Percentiles rank a stretch among this genome's conserved stretches.
These are phyloP conservation scores for Rapana venosa DNA, from an alignment of 2,888 invertebrate genomes.

Conservation along the genomic window DNA sequence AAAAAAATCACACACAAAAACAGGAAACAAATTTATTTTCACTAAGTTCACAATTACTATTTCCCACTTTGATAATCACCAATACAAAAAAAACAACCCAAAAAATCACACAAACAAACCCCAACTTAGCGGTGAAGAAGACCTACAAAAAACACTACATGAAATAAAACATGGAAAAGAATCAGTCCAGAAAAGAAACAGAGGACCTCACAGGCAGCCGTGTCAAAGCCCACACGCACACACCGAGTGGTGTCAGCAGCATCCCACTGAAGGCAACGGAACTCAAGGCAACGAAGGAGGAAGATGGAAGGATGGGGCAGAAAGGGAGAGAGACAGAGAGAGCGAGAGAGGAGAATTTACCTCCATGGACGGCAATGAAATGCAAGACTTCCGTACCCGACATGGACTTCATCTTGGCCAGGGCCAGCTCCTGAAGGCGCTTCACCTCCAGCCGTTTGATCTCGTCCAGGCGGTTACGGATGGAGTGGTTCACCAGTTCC, in stretches of 20 bases:
- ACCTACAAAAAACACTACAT: no score
- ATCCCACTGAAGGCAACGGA: neutral
- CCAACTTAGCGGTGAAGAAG: no score
- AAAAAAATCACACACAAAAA: no score
- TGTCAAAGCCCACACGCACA: neutral
- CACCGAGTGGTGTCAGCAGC: constrained; percentile 12
- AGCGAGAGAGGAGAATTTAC: constrained; percentile 54
- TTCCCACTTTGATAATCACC: no score
- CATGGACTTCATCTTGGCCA: constrained; percentile 65
- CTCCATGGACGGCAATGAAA: constrained; percentile 63
- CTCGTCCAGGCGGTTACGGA: constrained; percentile 93
- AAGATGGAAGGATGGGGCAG: neutral
- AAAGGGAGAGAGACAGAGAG: neutral
- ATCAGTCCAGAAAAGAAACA: neutral
- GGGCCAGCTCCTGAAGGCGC: constrained; percentile 86
- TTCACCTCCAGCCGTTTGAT: constrained; percentile 92
- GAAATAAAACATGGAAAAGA: no score
- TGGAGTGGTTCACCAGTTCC: constrained; percentile 91
- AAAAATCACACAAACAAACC: no score
- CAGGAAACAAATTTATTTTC: no score
- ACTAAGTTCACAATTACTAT: no score
- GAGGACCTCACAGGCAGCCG: neutral
- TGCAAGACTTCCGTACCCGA: constrained; percentile 71
- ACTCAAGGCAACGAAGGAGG: neutral
- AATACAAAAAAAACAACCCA: no score